phyloP scores from a whole-genome alignment of 2,888 invertebrate species.

The Papilio demoleus region DNA sequence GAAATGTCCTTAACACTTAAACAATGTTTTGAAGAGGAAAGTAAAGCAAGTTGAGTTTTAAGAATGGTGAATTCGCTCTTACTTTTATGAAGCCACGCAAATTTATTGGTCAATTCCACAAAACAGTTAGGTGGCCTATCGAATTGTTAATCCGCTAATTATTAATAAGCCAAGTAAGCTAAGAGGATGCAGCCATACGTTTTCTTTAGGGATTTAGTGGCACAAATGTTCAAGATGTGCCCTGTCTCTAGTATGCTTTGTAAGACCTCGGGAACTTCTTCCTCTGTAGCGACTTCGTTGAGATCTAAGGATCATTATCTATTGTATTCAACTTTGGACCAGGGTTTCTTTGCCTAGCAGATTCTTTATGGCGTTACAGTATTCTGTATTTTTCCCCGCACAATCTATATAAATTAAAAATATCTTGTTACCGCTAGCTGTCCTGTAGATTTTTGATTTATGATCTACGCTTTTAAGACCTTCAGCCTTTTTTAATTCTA shows the following conservation, averaged over 20 bases:
- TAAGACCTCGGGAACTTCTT: background rate
- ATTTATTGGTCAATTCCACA: no score
- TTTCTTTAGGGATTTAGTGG: background rate
- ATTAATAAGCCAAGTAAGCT: no score
- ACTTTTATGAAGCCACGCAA: no score
- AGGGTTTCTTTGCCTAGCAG: background rate
- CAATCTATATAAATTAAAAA: background rate
- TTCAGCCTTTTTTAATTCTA: background rate
- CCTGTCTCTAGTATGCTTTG: background rate
- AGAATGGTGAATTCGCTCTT: no score
- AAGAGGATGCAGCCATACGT: constrained; percentile 5
- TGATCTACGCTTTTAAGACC: background rate
- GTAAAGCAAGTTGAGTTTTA: no score
- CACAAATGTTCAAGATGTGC: background rate
- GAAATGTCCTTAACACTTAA: background rate
- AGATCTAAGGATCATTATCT: background rate
- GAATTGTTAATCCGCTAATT: no score
- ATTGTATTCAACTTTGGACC: background rate
- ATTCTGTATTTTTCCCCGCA: background rate
- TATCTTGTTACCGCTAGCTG: background rate
- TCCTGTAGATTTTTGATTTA: constrained; percentile 15
- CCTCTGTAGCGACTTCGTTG: background rate
- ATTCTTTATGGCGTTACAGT: background rate
- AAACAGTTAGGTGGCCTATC: no score
- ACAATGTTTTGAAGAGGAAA: background rate